These are phyloP conservation scores for Tyrannus savana DNA, from an alignment of 2,113 vertebrate genomes.

Conservation along the genomic window DNA sequence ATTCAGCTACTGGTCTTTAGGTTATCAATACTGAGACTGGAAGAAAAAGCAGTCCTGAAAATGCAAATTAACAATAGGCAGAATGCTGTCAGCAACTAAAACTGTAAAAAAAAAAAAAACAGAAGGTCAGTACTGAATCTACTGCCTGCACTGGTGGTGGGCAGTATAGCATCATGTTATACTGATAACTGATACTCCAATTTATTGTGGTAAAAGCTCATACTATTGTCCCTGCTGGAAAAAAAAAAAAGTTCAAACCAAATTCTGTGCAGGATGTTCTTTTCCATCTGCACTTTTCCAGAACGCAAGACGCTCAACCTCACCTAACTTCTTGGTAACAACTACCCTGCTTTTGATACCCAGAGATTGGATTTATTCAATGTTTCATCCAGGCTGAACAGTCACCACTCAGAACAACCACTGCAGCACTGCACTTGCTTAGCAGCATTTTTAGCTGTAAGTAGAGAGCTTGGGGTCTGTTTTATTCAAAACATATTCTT, in stretches of 20 bases:
- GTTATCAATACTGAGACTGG: background rate
- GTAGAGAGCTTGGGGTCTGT: background rate
- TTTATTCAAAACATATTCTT: background rate
- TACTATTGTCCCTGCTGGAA: background rate
- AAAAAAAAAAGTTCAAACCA: background rate
- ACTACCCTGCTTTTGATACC: background rate
- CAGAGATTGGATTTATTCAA: background rate
- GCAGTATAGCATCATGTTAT: fast-evolving
- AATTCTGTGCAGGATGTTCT: background rate
- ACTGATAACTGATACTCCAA: background rate
- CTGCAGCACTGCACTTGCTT: background rate
- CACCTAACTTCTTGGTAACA: background rate
- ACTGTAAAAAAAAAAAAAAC: background rate
- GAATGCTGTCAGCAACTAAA: background rate
- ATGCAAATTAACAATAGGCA: background rate
- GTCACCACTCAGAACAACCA: background rate
- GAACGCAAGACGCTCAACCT: background rate
- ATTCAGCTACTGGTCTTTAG: conserved; percentile 3
- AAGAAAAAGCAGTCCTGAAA: background rate
- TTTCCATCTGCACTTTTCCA: background rate
- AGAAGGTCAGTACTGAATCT: background rate
- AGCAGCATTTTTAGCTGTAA: background rate
- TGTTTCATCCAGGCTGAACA: background rate
- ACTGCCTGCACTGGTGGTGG: background rate
- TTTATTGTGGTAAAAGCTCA: background rate